Evolutionary conservation across 1,140 invertebrate species (phyloP).

Genomic region (Nasonia vitripennis): DNA sequence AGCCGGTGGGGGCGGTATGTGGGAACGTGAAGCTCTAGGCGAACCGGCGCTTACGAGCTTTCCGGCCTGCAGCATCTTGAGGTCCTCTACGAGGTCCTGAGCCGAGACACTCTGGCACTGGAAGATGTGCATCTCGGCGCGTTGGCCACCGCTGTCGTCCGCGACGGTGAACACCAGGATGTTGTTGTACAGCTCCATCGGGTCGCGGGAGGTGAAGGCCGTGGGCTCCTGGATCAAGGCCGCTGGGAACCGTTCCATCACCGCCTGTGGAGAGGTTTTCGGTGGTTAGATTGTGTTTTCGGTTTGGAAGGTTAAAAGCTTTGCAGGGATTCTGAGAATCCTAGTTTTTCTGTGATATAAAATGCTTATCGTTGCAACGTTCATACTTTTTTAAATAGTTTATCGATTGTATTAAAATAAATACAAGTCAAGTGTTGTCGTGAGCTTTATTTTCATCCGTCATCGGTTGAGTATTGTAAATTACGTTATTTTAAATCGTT

Average conservation of each 20-base stretch:
- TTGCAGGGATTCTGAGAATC: too few species aligned
- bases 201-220: constrained; percentile 96
- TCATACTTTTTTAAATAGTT: too few species aligned
- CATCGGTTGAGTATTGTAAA: too few species aligned
- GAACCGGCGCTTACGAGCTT: constrained; percentile 78
- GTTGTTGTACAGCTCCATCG: constrained; percentile 98
- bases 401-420: too few species aligned
- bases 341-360: too few species aligned
- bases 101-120: constrained; percentile 92
- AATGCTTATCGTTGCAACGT: too few species aligned
- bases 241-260: constrained; percentile 96
- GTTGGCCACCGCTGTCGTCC: constrained; percentile 78
- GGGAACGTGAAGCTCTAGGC: constrained; percentile 68
- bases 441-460: too few species aligned
- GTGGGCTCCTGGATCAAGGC: constrained; percentile 95
- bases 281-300: too few species aligned
- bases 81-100: constrained; percentile 90
- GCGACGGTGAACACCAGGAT: constrained; percentile 97
- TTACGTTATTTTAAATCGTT: too few species aligned
- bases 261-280: constrained; percentile 78
- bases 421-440: too few species aligned
- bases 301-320: too few species aligned
- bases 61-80: constrained; percentile 87
- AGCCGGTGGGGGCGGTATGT: constrained; percentile 78
- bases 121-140: constrained; percentile 99